phyloP scores from a whole-genome alignment of 2,797 vertebrate species.

The Tokudaia tokunoshimensis region DNA sequence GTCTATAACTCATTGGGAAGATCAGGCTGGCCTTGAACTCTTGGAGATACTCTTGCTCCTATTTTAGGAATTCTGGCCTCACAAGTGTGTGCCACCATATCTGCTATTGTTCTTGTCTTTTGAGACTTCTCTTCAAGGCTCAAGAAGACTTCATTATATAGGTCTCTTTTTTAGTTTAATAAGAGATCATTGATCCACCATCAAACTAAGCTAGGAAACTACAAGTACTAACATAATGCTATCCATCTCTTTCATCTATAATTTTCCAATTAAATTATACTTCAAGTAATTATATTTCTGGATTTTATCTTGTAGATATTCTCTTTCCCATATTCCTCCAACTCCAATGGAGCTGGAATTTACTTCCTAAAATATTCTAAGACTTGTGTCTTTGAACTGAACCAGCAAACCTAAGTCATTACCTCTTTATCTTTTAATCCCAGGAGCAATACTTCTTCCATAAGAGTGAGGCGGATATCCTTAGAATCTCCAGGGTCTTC shows the following conservation, averaged over 20 bases:
- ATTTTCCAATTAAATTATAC: constrained; percentile 66
- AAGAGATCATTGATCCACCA: constrained; percentile 42
- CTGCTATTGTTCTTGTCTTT: constrained; percentile 20
- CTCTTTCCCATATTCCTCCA: background rate
- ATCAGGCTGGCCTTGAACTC: background rate
- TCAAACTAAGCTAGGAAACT: constrained; percentile 40
- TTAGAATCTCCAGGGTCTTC: constrained; percentile 88
- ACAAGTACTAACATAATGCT: constrained; percentile 11
- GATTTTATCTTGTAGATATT: constrained; percentile 19
- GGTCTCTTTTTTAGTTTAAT: constrained; percentile 25
- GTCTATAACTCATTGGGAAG: background rate
- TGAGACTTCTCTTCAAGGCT: constrained; percentile 16
- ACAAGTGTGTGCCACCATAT: background rate
- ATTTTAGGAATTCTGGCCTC: background rate
- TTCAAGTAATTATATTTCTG: constrained; percentile 50
- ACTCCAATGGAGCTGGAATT: background rate
- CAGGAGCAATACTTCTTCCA: constrained; percentile 93
- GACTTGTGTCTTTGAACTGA: constrained; percentile 31
- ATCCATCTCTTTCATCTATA: constrained; percentile 11
- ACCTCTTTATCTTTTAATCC: constrained; percentile 94
- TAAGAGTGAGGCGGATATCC: constrained; percentile 91
- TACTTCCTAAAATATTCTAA: constrained; percentile 32
- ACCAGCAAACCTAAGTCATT: constrained; percentile 43
- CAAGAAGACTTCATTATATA: constrained; percentile 8
- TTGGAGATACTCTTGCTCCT: background rate